Percentiles rank a stretch among this genome's conserved stretches.
Conservation (phyloP, 30 jellyfish, hydroid and myxozoan species). For the Cassiopea xamachana region DNA sequence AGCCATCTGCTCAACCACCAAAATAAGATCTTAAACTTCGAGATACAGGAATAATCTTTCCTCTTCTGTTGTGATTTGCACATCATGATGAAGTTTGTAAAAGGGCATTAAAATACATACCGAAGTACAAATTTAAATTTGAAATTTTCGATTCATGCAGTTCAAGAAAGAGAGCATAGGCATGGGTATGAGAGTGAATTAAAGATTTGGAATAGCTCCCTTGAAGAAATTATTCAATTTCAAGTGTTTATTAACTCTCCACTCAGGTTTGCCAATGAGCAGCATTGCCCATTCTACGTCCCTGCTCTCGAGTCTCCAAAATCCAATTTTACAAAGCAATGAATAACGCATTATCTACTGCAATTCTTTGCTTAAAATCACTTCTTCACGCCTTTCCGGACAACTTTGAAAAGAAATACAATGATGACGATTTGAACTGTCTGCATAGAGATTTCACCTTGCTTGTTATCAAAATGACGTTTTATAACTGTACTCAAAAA, state of each 20-base stretch:
- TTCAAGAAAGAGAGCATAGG: too few species aligned
- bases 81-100: background rate
- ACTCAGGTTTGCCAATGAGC: background rate
- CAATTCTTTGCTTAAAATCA: background rate
- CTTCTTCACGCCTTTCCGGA: background rate
- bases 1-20: constrained; percentile 9
- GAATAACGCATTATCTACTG: background rate
- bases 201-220: too few species aligned
- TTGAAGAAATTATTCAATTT: too few species aligned
- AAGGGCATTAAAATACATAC: background rate
- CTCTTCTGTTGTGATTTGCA: background rate
- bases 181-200: too few species aligned
- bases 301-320: background rate
- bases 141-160: too few species aligned
- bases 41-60: background rate
- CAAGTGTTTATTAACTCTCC: too few species aligned
- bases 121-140: too few species aligned
- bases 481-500: background rate
- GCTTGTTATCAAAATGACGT: constrained; percentile 9
- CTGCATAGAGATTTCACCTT: background rate
- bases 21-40: background rate
- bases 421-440: constrained; percentile 1
- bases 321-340: background rate
- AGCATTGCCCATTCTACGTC: background rate
- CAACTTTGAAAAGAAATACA: background rate